These are phyloP conservation scores for Cynodonichthys magdalenae DNA, from an alignment of 2,797 vertebrate genomes.

Conservation along the genomic window DNA sequence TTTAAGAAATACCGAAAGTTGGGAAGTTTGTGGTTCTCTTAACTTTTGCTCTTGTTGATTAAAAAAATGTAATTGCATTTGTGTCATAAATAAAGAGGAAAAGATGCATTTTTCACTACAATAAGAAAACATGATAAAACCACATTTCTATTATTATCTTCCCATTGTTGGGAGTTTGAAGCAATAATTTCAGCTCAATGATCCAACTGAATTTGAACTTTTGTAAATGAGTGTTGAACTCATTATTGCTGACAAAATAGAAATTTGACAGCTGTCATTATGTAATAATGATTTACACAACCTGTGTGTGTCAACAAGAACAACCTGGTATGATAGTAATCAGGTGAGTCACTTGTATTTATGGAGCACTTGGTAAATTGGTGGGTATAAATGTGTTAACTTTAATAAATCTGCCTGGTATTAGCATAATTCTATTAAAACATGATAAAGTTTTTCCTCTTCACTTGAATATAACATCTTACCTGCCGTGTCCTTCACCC, in stretches of 20 bases:
- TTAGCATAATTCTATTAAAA: too few relatives aligned
- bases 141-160: not conserved
- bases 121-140: too few relatives aligned
- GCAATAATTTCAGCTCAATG: not conserved
- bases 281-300: constrained; percentile 30
- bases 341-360: constrained; percentile 5
- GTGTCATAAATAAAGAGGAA: not conserved
- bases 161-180: not conserved
- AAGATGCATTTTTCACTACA: too few relatives aligned
- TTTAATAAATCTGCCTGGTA: not conserved
- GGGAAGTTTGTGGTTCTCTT: not conserved
- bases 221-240: not conserved
- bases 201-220: not conserved
- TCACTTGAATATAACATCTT: constrained; percentile 31
- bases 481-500: constrained; percentile 99
- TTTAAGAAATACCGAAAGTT: not conserved
- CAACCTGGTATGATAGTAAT: constrained; percentile 44
- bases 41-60: not conserved
- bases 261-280: constrained; percentile 1
- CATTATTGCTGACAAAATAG: constrained; percentile 2
- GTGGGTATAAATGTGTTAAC: not conserved
- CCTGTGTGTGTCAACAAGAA: not conserved
- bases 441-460: not conserved
- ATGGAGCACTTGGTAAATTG: not conserved
- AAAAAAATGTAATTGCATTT: not conserved